phyloP scores from a whole-genome alignment of 2,113 vertebrate species.

The Caracal caracal region DNA sequence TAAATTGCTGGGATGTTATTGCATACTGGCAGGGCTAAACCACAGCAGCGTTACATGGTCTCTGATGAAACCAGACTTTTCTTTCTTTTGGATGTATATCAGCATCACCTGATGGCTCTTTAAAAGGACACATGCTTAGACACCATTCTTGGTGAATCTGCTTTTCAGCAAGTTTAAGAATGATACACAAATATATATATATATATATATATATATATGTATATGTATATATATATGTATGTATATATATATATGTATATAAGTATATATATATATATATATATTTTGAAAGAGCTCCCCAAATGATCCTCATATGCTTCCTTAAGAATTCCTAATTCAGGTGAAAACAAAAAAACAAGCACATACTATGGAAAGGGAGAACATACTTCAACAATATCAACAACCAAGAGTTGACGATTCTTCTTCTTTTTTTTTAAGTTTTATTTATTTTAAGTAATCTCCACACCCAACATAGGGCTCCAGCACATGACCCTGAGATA shows the following conservation, averaged over 20 bases:
- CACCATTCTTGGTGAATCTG: background rate
- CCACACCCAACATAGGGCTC: no score
- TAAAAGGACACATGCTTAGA: background rate
- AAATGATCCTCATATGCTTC: background rate
- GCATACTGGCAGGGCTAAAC: background rate
- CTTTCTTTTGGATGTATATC: background rate
- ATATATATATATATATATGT: no score
- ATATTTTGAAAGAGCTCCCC: background rate
- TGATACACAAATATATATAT: background rate
- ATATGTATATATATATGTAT: no score
- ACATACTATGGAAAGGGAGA: background rate
- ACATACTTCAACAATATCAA: background rate
- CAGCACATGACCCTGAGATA: no score
- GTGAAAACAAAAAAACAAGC: background rate
- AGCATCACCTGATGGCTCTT: conserved; percentile 12
- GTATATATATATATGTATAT: no score
- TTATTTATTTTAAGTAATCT: no score
- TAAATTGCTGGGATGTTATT: background rate
- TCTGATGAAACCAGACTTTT: background rate
- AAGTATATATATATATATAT: no score
- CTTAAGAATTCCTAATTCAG: conserved; percentile 14
- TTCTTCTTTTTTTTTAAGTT: background rate
- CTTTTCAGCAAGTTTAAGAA: conserved; percentile 1
- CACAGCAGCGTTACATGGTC: background rate
- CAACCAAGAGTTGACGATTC: background rate